Conservation (phyloP, 2,113 vertebrate species). For the Mionectes macconnelli region DNA sequence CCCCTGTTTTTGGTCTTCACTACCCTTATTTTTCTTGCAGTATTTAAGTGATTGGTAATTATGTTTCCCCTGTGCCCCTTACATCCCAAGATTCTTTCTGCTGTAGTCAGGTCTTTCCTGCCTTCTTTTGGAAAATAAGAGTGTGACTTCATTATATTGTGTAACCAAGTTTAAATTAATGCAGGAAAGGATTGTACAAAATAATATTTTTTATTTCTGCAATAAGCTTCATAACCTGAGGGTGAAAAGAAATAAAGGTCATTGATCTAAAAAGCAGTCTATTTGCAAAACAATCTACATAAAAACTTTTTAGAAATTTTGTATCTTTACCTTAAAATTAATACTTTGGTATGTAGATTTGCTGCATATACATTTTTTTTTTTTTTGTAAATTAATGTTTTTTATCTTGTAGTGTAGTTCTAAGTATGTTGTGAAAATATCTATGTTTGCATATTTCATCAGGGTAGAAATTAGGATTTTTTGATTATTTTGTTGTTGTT, state of each 20-base stretch:
- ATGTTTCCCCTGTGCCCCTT: not conserved
- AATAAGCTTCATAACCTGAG: not conserved
- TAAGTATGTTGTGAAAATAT: not conserved
- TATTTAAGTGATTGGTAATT: not conserved
- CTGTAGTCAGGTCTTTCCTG: slow-evolving; percentile 40
- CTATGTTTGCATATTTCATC: not conserved
- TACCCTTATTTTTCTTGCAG: not conserved
- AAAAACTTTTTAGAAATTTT: not conserved
- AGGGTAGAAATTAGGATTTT: not conserved
- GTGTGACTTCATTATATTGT: not conserved
- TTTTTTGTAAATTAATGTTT: not conserved
- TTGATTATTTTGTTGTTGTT: not conserved
- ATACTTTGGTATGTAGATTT: not conserved
- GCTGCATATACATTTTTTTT: not conserved
- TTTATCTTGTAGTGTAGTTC: not conserved
- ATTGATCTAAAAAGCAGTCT: not conserved
- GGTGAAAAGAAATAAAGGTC: not conserved
- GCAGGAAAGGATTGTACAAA: not conserved
- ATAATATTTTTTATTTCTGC: not conserved
- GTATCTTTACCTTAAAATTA: not conserved
- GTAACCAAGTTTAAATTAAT: slow-evolving; percentile 29
- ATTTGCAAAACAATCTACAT: not conserved
- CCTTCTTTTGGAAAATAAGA: slow-evolving; percentile 38
- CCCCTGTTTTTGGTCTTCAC: not conserved
- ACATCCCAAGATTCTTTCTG: slow-evolving; percentile 1